phyloP scores from a whole-genome alignment of 1,140 invertebrate species.

The Phortica variegata region DNA sequence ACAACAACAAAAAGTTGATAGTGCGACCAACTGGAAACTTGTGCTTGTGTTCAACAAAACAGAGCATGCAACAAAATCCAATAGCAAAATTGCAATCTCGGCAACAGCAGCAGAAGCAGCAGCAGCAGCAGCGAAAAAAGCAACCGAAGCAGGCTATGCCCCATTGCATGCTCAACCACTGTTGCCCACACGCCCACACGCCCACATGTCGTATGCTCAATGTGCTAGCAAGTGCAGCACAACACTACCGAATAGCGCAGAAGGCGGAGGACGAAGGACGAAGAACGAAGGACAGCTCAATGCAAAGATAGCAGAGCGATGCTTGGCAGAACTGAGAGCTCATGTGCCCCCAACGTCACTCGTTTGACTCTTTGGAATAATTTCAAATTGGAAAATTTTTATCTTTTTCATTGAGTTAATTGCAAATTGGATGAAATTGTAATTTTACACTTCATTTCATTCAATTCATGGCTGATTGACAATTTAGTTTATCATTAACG shows the following conservation, averaged over 20 bases:
- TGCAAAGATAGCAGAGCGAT: no score
- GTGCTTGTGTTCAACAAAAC: no score
- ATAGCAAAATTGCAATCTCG: conserved; percentile 51
- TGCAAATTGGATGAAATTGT: conserved; percentile 57
- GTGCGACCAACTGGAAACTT: no score
- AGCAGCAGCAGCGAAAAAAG: conserved; percentile 15
- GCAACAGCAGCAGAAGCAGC: conserved; percentile 10
- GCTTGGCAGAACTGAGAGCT: no score
- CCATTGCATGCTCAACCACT: neutral
- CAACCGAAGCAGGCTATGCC: neutral
- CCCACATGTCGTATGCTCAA: conserved; percentile 5
- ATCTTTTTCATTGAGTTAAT: conserved; percentile 55
- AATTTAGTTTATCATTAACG: conserved; percentile 56
- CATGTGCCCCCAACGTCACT: no score
- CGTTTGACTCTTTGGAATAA: conserved; percentile 50
- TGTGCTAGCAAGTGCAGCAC: no score
- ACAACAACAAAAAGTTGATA: no score
- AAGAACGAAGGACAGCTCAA: no score
- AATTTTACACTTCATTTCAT: conserved; percentile 57
- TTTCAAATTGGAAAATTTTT: conserved; percentile 40
- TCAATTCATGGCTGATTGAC: conserved; percentile 56
- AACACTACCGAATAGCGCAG: no score
- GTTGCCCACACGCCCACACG: neutral
- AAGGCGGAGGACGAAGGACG: no score
- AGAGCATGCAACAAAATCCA: no score